These are phyloP conservation scores for Tetropium fuscum DNA, from an alignment of 2,888 invertebrate species.

Conservation along the genomic window DNA sequence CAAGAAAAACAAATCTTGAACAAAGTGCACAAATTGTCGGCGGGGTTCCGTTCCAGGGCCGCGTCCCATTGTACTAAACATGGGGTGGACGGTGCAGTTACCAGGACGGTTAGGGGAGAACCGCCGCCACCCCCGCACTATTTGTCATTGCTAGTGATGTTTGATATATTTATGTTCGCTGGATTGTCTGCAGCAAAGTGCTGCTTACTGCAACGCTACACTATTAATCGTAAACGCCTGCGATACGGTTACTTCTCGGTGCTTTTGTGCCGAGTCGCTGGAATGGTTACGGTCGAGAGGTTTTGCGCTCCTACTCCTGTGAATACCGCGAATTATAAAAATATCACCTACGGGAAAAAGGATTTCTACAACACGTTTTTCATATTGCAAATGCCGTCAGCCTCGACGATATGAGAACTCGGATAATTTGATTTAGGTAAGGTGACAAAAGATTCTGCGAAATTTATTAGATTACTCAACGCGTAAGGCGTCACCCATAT, in stretches of 20 bases:
- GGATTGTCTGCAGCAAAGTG: conserved; percentile 63
- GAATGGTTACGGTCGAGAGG: conserved; percentile 31
- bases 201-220: conserved; percentile 49
- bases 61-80: conserved; percentile 39
- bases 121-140: conserved; percentile 57
- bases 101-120: conserved; percentile 14
- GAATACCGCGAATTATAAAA: conserved; percentile 34
- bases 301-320: conserved; percentile 34
- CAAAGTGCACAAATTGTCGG: conserved; percentile 56
- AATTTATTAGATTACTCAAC: not conserved
- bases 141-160: conserved; percentile 65
- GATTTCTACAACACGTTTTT: conserved; percentile 6
- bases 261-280: conserved; percentile 36
- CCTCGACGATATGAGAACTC: not conserved
- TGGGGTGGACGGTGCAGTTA: conserved; percentile 28
- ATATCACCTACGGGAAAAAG: conserved; percentile 22
- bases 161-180: conserved; percentile 65
- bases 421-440: conserved; percentile 4
- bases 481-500: too few relatives aligned
- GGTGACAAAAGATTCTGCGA: not conserved
- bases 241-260: conserved; percentile 38
- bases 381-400: not conserved
- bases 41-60: conserved; percentile 43
- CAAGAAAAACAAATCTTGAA: conserved; percentile 63
- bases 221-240: conserved; percentile 56